Evolutionary conservation across 2,888 invertebrate species (phyloP), one percentile per base, ranked within the genome.

Genomic region (Drosophila macrospina): DNA sequence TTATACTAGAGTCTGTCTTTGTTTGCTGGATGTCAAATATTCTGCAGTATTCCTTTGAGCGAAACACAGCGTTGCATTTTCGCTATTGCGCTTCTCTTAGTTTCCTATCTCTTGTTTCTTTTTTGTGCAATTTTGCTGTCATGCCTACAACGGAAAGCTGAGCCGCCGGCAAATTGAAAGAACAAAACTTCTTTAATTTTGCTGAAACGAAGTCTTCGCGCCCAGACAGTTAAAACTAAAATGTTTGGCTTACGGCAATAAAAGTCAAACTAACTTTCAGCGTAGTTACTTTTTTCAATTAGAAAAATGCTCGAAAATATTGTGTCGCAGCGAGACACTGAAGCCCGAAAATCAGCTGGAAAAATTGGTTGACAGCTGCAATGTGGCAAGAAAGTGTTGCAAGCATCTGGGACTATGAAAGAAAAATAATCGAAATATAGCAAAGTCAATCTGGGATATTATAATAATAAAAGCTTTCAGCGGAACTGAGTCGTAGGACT

Each of bases 111-210:
- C 47, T 28, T n/a, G n/a, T 7, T 13, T n/a, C 10, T 30, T 42
- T 28, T 45, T 30, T 44, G 13, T 44, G 15, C 34, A 42, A 20
- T 54, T 70, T 54, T 16, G n/a, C 48, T 69, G 69, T 61, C 63
- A 63, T 69, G 65, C 59, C 62, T 61, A 76, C 52, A 10, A 42
- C n/a, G 44, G n/a, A 28, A 54, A 64, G 51, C 13, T 48, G 59
- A 50, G 70, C 55, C 62, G 39, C 16, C 42, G 85, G 81, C 85
- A 81, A 84, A 84, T 84, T 84, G 75, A 74, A 67, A 69, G 55
- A 69, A 69, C 50, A 80, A 73, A 85, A 85, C 84, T 85, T 89
- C 78, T 89, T 90, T 81, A 89, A 86, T 89, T 86, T 86, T 74
- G 64, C 76, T 77, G 68, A 69, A 72, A 69, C 78, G 51, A 64